Evolutionary conservation across 2,113 vertebrate species (phyloP).

Genomic region (Prochilodus magdalenae): DNA sequence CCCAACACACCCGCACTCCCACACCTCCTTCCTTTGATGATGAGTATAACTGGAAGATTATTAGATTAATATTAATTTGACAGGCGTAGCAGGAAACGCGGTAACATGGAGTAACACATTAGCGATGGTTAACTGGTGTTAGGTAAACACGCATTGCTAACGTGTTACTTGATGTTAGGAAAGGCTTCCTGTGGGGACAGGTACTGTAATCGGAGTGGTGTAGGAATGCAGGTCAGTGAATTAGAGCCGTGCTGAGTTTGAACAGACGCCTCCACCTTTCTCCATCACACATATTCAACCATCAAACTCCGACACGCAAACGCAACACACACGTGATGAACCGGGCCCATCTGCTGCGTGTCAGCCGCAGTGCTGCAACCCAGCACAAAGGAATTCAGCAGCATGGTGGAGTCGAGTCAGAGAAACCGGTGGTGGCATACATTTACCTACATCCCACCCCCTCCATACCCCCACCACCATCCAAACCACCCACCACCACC

Average conservation of each 20-base stretch:
- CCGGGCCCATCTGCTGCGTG: neutral
- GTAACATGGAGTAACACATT: too few species aligned
- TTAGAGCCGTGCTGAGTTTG: neutral
- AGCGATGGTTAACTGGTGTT: too few species aligned
- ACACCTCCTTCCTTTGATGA: too few species aligned
- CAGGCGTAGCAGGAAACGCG: too few species aligned
- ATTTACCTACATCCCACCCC: too few species aligned
- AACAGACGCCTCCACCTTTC: slow-evolving; percentile 40
- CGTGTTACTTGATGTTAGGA: too few species aligned
- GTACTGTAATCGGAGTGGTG: neutral
- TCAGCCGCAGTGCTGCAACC: neutral
- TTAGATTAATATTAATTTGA: too few species aligned
- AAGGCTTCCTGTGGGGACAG: neutral
- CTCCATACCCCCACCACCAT: too few species aligned
- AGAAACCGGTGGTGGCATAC: neutral
- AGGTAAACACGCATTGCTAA: too few species aligned
- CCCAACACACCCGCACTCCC: too few species aligned
- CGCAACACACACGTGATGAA: neutral
- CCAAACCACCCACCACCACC: neutral
- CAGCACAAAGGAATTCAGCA: neutral
- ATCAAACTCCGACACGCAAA: neutral
- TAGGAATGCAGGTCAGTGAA: slow-evolving; percentile 23
- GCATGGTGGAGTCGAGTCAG: slow-evolving; percentile 6
- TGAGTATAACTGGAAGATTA: too few species aligned
- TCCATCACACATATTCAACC: slow-evolving; percentile 27